Percentiles rank a stretch among this genome's conserved stretches.
These are phyloP conservation scores for Steinernema hermaphroditum DNA, from an alignment of 2,888 invertebrate species.

Conservation along the genomic window DNA sequence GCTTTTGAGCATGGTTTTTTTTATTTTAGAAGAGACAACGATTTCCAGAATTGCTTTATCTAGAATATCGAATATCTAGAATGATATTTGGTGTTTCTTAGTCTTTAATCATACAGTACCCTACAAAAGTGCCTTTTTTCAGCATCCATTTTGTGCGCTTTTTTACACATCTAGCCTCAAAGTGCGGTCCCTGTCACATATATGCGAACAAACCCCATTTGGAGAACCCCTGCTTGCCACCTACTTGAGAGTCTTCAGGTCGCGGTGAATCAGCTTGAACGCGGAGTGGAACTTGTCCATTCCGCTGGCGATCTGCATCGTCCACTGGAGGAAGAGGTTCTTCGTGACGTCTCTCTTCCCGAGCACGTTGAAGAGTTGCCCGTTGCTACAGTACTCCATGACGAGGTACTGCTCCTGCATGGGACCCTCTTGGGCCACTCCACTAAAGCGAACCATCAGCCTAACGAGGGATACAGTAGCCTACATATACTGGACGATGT, in stretches of 20 bases:
- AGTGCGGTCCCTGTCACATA: too few species aligned
- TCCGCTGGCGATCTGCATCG: slow-evolving; percentile 89
- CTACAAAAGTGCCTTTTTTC: too few species aligned
- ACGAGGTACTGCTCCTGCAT: slow-evolving; percentile 90
- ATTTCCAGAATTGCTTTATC: too few species aligned
- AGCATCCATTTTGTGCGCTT: too few species aligned
- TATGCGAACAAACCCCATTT: too few species aligned
- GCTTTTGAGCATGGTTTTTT: neutral
- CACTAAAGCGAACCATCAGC: neutral
- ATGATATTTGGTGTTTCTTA: too few species aligned
- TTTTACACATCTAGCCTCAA: too few species aligned
- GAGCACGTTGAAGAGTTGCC: slow-evolving; percentile 87
- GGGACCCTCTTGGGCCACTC: slow-evolving; percentile 35
- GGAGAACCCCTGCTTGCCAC: slow-evolving; percentile 69
- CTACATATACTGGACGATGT: slow-evolving; percentile 82
- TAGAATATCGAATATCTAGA: too few species aligned
- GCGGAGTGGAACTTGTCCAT: slow-evolving; percentile 89
- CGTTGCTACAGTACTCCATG: slow-evolving; percentile 97
- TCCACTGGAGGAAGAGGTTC: slow-evolving; percentile 76
- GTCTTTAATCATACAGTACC: too few species aligned
- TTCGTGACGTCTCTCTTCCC: slow-evolving; percentile 67
- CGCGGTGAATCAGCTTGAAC: slow-evolving; percentile 94
- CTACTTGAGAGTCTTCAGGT: slow-evolving; percentile 98
- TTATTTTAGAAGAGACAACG: too few species aligned
- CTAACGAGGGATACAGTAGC: slow-evolving; percentile 45